Evolutionary conservation across 2,888 invertebrate species (phyloP).

Genomic region (Cryptus viduatorius): DNA sequence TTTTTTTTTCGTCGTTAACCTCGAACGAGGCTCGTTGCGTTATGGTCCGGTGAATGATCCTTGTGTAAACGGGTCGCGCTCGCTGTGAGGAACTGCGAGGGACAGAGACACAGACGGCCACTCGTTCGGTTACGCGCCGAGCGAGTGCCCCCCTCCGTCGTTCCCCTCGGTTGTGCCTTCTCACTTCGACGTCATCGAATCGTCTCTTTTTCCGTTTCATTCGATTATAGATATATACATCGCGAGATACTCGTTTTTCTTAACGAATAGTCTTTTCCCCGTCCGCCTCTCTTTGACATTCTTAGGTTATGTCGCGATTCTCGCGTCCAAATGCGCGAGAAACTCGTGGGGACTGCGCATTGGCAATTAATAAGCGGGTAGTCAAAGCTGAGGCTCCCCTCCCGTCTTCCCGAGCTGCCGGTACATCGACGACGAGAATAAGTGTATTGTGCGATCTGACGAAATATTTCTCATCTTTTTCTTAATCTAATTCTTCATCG

Average conservation of each 20-base stretch:
- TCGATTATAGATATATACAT: slow-evolving; percentile 35
- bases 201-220: slow-evolving; percentile 67
- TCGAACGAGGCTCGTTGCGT: slow-evolving; percentile 70
- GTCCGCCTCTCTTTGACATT: slow-evolving; percentile 8
- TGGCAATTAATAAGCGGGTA: slow-evolving; percentile 45
- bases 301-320: not conserved
- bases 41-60: slow-evolving; percentile 74
- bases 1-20: slow-evolving; percentile 64
- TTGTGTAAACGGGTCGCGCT: slow-evolving; percentile 72
- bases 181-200: slow-evolving; percentile 67
- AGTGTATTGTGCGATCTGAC: slow-evolving; percentile 38
- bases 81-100: slow-evolving; percentile 47
- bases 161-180: slow-evolving; percentile 31
- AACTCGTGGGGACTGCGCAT: slow-evolving; percentile 16
- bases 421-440: too few relatives aligned
- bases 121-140: slow-evolving; percentile 85
- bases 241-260: slow-evolving; percentile 33
- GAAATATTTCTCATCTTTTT: not conserved
- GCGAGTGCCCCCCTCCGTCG: not conserved
- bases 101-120: slow-evolving; percentile 37
- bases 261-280: slow-evolving; percentile 37
- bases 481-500: not conserved
- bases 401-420: not conserved
- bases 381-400: slow-evolving; percentile 28
- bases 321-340: not conserved